phyloP scores from a whole-genome alignment of 2,888 invertebrate species.

The Oeneis ivallda region DNA sequence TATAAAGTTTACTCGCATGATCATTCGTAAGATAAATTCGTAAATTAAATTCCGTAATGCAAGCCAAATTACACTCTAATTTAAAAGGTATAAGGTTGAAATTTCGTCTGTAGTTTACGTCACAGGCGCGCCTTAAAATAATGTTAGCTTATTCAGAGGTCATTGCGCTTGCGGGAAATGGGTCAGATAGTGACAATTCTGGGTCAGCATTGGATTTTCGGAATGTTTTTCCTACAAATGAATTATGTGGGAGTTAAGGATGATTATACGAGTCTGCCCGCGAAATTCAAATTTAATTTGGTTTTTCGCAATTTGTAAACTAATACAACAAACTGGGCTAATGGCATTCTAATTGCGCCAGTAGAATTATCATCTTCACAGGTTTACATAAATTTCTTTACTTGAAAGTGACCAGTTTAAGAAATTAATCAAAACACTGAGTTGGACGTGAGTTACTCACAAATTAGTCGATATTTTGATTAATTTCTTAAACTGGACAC shows the following conservation, averaged over 20 bases:
- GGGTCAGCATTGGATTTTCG: constrained; percentile 60
- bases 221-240: constrained; percentile 62
- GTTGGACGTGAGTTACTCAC: too few relatives aligned
- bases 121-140: constrained; percentile 69
- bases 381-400: too few relatives aligned
- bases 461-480: too few relatives aligned
- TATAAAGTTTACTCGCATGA: constrained; percentile 77
- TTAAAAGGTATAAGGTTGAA: constrained; percentile 43
- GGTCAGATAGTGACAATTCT: constrained; percentile 72
- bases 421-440: too few relatives aligned
- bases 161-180: constrained; percentile 53
- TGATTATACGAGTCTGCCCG: too few relatives aligned
- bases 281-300: too few relatives aligned
- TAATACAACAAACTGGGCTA: too few relatives aligned
- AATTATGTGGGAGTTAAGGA: constrained; percentile 56
- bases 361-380: too few relatives aligned
- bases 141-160: constrained; percentile 52
- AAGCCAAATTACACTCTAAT: constrained; percentile 50
- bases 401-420: too few relatives aligned
- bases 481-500: too few relatives aligned
- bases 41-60: constrained; percentile 65
- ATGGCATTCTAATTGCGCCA: too few relatives aligned
- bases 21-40: constrained; percentile 77
- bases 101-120: constrained; percentile 46
- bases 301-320: too few relatives aligned